Evolutionary conservation across 1,140 invertebrate species (phyloP).

Genomic region (Diplogasteroides magnus): DNA sequence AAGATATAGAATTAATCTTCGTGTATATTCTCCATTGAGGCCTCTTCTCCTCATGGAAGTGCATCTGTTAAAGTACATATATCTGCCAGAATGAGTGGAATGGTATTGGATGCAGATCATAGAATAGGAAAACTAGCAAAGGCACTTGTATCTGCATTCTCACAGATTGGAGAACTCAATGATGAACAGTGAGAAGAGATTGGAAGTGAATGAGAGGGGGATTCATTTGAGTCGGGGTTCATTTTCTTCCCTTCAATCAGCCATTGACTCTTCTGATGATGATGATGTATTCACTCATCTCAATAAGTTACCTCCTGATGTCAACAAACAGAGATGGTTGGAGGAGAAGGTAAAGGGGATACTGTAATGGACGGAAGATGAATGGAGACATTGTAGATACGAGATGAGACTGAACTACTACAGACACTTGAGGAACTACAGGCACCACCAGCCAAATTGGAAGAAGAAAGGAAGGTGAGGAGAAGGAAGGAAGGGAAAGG

Average conservation of each 20-base stretch:
- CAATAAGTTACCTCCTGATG: conserved; percentile 25
- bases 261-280: conserved; percentile 60
- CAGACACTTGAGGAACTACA: conserved; percentile 22
- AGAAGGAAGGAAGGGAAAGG: background rate
- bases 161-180: conserved; percentile 74
- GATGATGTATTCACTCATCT: conserved; percentile 29
- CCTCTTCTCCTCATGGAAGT: background rate
- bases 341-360: background rate
- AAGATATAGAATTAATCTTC: no score
- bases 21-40: background rate
- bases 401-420: background rate
- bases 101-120: conserved; percentile 48
- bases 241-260: no score
- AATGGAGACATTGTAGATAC: background rate
- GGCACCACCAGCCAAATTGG: conserved; percentile 37
- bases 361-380: background rate
- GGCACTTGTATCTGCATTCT: conserved; percentile 84
- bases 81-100: conserved; percentile 98
- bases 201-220: background rate
- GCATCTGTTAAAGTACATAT: background rate
- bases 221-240: background rate
- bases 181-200: conserved; percentile 66
- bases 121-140: conserved; percentile 79
- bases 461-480: conserved; percentile 37
- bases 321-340: conserved; percentile 36